Base-by-base conservation (phyloP, 2,888 invertebrate species). In the Xanthia togata region DNA sequence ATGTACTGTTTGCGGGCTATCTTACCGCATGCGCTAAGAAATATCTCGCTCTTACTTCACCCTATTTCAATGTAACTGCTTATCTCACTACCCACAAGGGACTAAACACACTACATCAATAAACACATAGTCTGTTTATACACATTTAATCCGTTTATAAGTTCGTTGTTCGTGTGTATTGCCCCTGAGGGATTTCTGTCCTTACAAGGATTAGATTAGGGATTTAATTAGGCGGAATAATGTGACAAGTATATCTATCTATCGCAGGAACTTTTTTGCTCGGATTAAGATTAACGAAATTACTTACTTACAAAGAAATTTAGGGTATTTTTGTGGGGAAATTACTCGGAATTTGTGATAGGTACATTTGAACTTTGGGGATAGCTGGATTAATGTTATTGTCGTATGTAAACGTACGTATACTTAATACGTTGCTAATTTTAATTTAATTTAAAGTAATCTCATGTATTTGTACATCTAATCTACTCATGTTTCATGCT, bases 141-240 rank as follows among this genome's bases (percentile, higher is more conserved):
- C 35, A 72, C 23, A 44, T 41, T 11, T 70, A 76, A 80, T 84
- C 38, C 63, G 64, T 76, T 84, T 84, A 84, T 68, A 76, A 63
- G 67, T 77, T 47, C 31, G 67, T 23, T 44, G 47, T 31, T n/a
- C 57, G 73, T 73, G 80, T 72, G 72, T 69, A n/a, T 5, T 41
- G 31, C 50, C 81, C 67, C 73, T 73, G 38, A 79, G 78, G 76
- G 79, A 73, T 67, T 67, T 41, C 63, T 63, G 64, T 78, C 78
- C 73, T 75, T 70, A 73, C 79, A 71, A 62, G 86, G 74, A 87
- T 87, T 81, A 78, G 69, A 79, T 78, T 53, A 65, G 81, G 73
- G 75, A 85, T 77, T 87, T 87, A 83, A 87, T 87, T 87, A 80
- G 70, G 64, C 23, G 68, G 81, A 83, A 87, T 87, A 87, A 87